Base-by-base conservation (phyloP, 1,140 invertebrate species). In the Hormaphis cornu region DNA sequence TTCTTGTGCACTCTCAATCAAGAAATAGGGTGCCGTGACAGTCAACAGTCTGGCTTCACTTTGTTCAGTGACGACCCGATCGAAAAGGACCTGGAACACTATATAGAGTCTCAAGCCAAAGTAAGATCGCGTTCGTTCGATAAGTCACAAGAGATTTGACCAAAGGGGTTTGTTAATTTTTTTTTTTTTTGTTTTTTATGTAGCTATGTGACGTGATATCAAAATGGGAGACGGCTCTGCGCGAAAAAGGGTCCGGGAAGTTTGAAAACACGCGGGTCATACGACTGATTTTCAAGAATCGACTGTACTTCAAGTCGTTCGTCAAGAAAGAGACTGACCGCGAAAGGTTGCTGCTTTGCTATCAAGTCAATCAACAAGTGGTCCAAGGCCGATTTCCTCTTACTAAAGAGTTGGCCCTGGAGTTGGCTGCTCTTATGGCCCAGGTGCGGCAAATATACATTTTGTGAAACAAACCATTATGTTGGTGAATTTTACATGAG, bases 141-240 rank as follows among this genome's bases (percentile, higher is more conserved):
- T 16, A 59, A 26, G 33, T 28, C 48, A 18, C 1, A 28, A 26
- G 5, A 30, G 20, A 30, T 18, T 63, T 9, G 4, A 0, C 50
- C 18, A 10, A 12, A 28, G 8, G 18, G 20, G 28, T 63, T 42
- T 14, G 26, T 24, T 6, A 73, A 46, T 30, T 46, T 0, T 44
- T 5, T 59, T 10, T 72, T 75, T 70, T 73, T 71, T 82, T 82
- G n/a, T n/a, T n/a, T n/a, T n/a, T n/a, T n/a, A n/a, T n/a, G 48
- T 79, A 91, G 87, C 80, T 97, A 7, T 96, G 93, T 80, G 94
- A 97, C 81, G 89, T 97, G 22, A 97, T 97, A 76, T 95, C 93
- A 3, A 93, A 94, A 80, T 97, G 94, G 94, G 94, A 97, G 81
- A 94, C 93, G 14, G 91, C 90, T 1, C 81, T 95, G 30, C 81